A percentile compares a stretch with the other conserved stretches of the same genome.
Conservation (phyloP, 2,888 invertebrate genomes). For the Torymus tubicola region DNA sequence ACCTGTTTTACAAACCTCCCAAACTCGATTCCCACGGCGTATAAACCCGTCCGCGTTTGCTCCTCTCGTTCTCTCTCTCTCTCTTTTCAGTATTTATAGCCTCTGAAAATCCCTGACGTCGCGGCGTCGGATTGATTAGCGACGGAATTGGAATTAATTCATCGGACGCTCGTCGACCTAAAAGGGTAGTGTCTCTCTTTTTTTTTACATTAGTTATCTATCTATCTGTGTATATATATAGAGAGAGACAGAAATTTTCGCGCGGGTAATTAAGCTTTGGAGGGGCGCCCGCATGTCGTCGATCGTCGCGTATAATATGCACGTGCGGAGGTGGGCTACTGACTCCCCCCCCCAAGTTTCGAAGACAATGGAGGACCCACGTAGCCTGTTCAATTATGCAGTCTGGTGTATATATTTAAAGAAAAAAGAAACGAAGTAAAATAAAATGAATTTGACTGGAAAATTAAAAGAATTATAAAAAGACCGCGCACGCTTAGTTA, state of each 20-base stretch:
- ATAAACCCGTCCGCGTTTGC: background rate
- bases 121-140: conserved; percentile 2
- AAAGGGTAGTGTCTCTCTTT: background rate
- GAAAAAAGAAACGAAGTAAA: no score
- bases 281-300: background rate
- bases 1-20: conserved; percentile 6
- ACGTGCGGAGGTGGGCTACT: no score
- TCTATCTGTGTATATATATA: background rate
- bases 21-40: conserved; percentile 29
- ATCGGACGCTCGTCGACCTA: background rate
- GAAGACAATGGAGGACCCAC: no score
- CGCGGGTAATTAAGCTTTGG: background rate
- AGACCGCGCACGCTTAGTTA: background rate
- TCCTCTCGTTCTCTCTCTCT: background rate
- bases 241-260: background rate
- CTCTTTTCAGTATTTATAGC: conserved; percentile 22
- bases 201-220: no score
- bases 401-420: no score
- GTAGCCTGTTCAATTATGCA: no score
- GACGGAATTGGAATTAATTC: conserved; percentile 22
- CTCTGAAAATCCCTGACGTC: conserved; percentile 3
- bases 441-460: no score
- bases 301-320: no score
- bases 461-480: background rate
- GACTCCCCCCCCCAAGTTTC: no score